Evolutionary conservation across 2,797 vertebrate genomes (phyloP).

Genomic region (Acanthurus tractus): DNA sequence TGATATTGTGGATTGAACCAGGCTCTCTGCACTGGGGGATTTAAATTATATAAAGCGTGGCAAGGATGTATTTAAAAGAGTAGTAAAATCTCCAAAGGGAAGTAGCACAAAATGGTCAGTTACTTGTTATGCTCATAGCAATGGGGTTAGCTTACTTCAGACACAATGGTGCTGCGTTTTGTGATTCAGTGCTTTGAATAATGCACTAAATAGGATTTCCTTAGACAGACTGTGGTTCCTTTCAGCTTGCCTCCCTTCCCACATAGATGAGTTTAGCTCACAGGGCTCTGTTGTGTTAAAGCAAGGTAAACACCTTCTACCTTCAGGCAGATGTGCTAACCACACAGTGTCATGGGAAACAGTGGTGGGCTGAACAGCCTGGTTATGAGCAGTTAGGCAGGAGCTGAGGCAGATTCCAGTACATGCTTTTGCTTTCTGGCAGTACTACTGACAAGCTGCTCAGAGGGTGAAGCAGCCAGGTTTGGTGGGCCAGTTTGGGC

Average conservation of each 20-base stretch:
- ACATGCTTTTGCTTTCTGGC: slow-evolving; percentile 55
- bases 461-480: slow-evolving; percentile 27
- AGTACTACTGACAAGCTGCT: slow-evolving; percentile 53
- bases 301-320: slow-evolving; percentile 68
- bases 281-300: slow-evolving; percentile 54
- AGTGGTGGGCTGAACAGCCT: slow-evolving; percentile 50
- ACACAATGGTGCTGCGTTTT: slow-evolving; percentile 66
- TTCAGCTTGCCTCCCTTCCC: slow-evolving; percentile 54
- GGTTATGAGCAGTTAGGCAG: slow-evolving; percentile 51
- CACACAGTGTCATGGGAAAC: slow-evolving; percentile 57
- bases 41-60: slow-evolving; percentile 57
- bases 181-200: slow-evolving; percentile 73
- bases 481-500: slow-evolving; percentile 33
- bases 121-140: slow-evolving; percentile 53
- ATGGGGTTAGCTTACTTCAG: slow-evolving; percentile 58
- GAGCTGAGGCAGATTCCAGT: slow-evolving; percentile 48
- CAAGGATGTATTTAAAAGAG: slow-evolving; percentile 57
- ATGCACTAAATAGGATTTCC: slow-evolving; percentile 76
- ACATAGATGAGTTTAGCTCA: slow-evolving; percentile 57
- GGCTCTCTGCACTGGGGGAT: slow-evolving; percentile 43
- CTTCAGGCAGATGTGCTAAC: slow-evolving; percentile 57
- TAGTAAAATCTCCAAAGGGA: slow-evolving; percentile 52
- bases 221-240: slow-evolving; percentile 58
- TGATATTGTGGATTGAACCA: slow-evolving; percentile 43
- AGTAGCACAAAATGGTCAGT: slow-evolving; percentile 50